Conservation (phyloP, 2,797 vertebrate species). For the Denticeps clupeoides region DNA sequence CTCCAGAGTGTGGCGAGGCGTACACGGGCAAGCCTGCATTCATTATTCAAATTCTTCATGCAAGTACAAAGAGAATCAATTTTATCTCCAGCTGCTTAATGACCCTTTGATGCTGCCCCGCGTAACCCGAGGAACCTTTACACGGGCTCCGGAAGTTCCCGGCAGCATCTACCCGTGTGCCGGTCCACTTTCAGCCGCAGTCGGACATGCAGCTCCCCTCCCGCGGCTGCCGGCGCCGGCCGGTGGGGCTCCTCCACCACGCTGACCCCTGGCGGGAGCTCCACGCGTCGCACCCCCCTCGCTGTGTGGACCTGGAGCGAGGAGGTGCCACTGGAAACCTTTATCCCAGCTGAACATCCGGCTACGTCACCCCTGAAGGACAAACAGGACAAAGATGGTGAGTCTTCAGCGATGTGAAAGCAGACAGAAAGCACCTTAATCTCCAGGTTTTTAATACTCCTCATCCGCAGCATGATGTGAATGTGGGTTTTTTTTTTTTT, state of each 20-base stretch:
- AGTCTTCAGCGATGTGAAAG: too few relatives aligned
- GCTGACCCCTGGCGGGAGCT: slow-evolving; percentile 65
- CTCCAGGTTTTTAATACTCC: too few relatives aligned
- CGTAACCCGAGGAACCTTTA: too few relatives aligned
- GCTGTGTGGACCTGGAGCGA: slow-evolving; percentile 46
- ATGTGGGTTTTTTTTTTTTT: too few relatives aligned
- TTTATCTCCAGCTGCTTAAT: slow-evolving; percentile 10
- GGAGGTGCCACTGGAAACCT: slow-evolving; percentile 47
- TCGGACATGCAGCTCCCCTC: slow-evolving; percentile 65
- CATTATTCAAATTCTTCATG: slow-evolving; percentile 22
- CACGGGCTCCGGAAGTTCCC: not conserved
- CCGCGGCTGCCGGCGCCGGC: slow-evolving; percentile 44
- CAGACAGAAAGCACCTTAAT: too few relatives aligned
- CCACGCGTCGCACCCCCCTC: slow-evolving; percentile 37
- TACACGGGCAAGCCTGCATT: slow-evolving; percentile 5
- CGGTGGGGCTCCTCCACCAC: slow-evolving; percentile 61
- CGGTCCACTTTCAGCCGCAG: slow-evolving; percentile 46
- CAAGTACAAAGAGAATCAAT: slow-evolving; percentile 10
- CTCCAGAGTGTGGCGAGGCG: slow-evolving; percentile 14
- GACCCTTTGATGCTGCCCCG: slow-evolving; percentile 11
- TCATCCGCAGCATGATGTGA: too few relatives aligned
- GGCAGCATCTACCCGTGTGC: slow-evolving; percentile 34
- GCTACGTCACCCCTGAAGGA: slow-evolving; percentile 41
- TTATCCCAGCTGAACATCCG: slow-evolving; percentile 39
- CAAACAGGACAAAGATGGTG: not conserved